Conservation (phyloP, 1,140 invertebrate genomes). For the Drosophila neocordata region DNA sequence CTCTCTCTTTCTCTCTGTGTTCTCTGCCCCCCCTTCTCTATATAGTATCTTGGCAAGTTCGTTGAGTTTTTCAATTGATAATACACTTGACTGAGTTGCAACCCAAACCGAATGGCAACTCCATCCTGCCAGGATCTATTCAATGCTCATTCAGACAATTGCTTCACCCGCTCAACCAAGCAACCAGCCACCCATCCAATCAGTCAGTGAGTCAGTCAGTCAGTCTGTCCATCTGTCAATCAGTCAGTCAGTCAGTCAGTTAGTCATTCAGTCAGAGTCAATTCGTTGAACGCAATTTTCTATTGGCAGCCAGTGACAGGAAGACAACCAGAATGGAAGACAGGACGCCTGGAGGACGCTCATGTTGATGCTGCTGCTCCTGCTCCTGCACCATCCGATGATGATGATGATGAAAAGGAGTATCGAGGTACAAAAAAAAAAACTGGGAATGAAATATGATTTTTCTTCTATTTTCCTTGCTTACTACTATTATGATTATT, state of each 20-base stretch:
- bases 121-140: slow-evolving; percentile 1
- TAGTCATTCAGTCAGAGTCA: slow-evolving; percentile 43
- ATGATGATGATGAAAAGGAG: slow-evolving; percentile 18
- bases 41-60: slow-evolving; percentile 56
- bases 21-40: not conserved
- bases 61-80: slow-evolving; percentile 75
- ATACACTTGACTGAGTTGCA: slow-evolving; percentile 67
- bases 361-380: not conserved
- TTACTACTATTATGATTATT: slow-evolving; percentile 55
- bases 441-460: slow-evolving; percentile 40
- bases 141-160: slow-evolving; percentile 11
- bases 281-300: slow-evolving; percentile 65
- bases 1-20: too few species aligned
- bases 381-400: not conserved
- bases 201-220: slow-evolving; percentile 29
- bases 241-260: slow-evolving; percentile 33
- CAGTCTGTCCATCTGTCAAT: slow-evolving; percentile 63
- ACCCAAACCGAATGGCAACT: not conserved
- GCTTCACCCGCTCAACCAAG: not conserved
- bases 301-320: slow-evolving; percentile 65
- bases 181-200: slow-evolving; percentile 10
- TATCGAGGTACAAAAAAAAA: slow-evolving; percentile 8
- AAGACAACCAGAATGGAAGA: slow-evolving; percentile 16
- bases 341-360: slow-evolving; percentile 25
- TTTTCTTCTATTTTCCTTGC: slow-evolving; percentile 21